phyloP scores from a whole-genome alignment of 2,113 vertebrate species.

The Ailurus styani region DNA sequence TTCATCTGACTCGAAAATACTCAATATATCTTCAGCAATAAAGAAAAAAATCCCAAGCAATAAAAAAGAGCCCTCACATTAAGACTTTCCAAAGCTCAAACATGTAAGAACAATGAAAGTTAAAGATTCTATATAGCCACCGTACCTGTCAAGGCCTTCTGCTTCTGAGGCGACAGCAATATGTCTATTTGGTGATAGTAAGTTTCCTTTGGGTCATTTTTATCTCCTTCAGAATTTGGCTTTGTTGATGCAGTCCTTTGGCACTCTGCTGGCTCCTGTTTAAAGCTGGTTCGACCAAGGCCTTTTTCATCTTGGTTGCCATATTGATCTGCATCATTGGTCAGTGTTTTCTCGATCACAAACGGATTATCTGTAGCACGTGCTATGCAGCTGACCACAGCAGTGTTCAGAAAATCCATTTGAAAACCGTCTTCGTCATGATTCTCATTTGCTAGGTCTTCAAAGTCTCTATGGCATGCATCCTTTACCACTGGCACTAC shows the following conservation, averaged over 20 bases:
- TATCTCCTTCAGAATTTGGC: conserved; percentile 48
- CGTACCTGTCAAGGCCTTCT: conserved; percentile 76
- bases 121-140: background rate
- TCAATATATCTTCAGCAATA: background rate
- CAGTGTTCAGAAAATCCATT: conserved; percentile 14
- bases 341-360: conserved; percentile 28
- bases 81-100: conserved; percentile 6
- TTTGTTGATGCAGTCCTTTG: conserved; percentile 15
- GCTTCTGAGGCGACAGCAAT: conserved; percentile 43
- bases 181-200: conserved; percentile 47
- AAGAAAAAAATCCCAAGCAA: conserved; percentile 23
- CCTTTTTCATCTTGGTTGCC: background rate
- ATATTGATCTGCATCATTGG: background rate
- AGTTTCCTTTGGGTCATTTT: conserved; percentile 52
- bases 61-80: background rate
- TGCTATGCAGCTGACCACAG: conserved; percentile 1
- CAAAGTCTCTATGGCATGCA: conserved; percentile 46
- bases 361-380: conserved; percentile 43
- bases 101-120: background rate
- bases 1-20: conserved; percentile 46
- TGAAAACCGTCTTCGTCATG: conserved; percentile 21
- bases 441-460: conserved; percentile 15
- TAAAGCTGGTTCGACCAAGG: background rate
- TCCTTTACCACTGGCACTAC: conserved; percentile 44
- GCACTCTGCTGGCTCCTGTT: conserved; percentile 28